Conservation (phyloP, 1,140 invertebrate species). For the Pemphigus obesinymphae region DNA sequence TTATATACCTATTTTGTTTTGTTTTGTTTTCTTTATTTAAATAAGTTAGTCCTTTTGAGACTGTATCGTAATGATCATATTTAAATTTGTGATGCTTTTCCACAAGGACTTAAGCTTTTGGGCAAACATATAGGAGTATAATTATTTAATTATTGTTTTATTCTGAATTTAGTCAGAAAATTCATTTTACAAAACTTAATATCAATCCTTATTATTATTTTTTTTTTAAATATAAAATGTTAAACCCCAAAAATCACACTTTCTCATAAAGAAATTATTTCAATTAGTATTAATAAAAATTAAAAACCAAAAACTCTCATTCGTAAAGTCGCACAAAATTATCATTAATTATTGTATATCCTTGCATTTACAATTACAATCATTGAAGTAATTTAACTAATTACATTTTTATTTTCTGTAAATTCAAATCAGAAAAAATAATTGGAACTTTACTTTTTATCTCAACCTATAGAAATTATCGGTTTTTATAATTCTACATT, state of each 20-base stretch:
- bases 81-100: neutral
- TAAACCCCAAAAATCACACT: neutral
- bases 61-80: neutral
- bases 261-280: neutral
- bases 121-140: neutral
- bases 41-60: neutral
- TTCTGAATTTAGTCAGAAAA: neutral
- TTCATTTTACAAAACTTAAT: neutral
- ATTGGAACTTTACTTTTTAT: neutral
- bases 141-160: neutral
- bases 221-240: neutral
- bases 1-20: neutral
- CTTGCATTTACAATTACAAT: constrained; percentile 17
- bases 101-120: neutral
- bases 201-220: neutral
- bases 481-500: neutral
- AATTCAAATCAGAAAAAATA: neutral
- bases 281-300: neutral
- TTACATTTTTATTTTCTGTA: neutral
- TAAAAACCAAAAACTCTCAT: neutral
- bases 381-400: neutral
- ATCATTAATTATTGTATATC: neutral
- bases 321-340: neutral
- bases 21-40: neutral
- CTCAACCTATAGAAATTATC: neutral